Evolutionary conservation across 1,140 invertebrate genomes (phyloP).

Genomic region (Platorchestia sp.): DNA sequence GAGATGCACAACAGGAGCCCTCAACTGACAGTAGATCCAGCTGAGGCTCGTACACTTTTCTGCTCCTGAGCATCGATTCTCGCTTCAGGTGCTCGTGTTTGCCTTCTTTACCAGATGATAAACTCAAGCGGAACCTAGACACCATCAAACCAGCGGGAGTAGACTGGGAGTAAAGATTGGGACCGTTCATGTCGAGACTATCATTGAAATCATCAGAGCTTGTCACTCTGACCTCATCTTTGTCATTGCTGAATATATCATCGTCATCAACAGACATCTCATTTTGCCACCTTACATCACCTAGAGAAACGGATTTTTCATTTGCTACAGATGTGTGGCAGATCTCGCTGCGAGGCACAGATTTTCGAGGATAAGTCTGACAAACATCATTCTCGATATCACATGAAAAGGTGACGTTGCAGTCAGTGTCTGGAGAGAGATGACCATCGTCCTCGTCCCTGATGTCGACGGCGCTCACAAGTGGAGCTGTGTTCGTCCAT

Average conservation of each 20-base stretch:
- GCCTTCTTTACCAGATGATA: background rate
- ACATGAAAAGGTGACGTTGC: background rate
- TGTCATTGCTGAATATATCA: background rate
- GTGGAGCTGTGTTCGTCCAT: constrained; percentile 10
- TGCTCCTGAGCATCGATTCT: background rate
- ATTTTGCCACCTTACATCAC: background rate
- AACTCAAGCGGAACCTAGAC: background rate
- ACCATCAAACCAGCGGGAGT: background rate
- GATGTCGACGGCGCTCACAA: background rate
- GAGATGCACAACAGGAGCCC: background rate
- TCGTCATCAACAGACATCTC: background rate
- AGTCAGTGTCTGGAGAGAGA: background rate
- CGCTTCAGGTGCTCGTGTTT: background rate
- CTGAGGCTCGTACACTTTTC: constrained; percentile 4
- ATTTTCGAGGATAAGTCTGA: background rate
- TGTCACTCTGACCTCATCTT: background rate
- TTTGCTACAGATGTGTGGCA: background rate
- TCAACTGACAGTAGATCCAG: background rate
- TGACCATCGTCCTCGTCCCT: background rate
- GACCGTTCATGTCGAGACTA: background rate
- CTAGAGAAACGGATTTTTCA: background rate
- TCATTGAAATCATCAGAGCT: background rate
- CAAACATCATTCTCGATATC: background rate
- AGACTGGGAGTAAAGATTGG: background rate
- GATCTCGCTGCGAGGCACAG: background rate